Base-by-base conservation (phyloP, 2,888 invertebrate genomes). In the Ochropleura leucogaster region DNA sequence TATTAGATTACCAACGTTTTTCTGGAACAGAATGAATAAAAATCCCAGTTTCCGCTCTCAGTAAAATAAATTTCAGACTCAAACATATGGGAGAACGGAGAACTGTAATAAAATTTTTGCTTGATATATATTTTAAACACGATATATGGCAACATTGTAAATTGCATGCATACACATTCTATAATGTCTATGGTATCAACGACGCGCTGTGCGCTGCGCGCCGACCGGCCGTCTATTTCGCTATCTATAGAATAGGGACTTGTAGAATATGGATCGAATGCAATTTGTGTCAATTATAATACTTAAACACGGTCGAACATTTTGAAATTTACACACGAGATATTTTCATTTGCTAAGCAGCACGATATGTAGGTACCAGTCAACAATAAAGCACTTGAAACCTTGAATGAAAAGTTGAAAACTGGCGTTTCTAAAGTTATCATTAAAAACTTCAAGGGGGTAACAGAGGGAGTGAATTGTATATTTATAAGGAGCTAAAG, bases 81-180 rank as follows among this genome's bases (percentile, higher is more conserved):
- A 30, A 57, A 30, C 14, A 30, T 30, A 30, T 30, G 30, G 30
- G 30, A 30, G 30, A 30, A 30, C 30, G 30, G 30, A 30, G 30
- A 30, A 30, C 30, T 30, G 30, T 30, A 30, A 30, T 30, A 30
- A 30, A 44, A 18, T 16, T 4, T 76, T 82, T 77, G 40, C 77
- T 18, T 10, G 30, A 2, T 57, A 53, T 57, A 53, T 68, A 10
- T 42, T 55, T 30, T 46, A 0, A 1, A 53, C 1, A 44, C 10
- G 3, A 10, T n/a, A 1, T 60, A 47, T 82, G 82, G 82, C 85
- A 82, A 72, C 77, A 69, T 76, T 67, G 16, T 18, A 47, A 69
- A 81, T 59, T 72, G 63, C 82, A 81, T 72, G 63, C 82, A 81
- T 51, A 75, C n/a, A 53, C 59, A 42, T 71, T 80, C 76, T 81